These are phyloP conservation scores for Marcusenius ussheri DNA, from an alignment of 2,113 vertebrate species.

Conservation along the genomic window DNA sequence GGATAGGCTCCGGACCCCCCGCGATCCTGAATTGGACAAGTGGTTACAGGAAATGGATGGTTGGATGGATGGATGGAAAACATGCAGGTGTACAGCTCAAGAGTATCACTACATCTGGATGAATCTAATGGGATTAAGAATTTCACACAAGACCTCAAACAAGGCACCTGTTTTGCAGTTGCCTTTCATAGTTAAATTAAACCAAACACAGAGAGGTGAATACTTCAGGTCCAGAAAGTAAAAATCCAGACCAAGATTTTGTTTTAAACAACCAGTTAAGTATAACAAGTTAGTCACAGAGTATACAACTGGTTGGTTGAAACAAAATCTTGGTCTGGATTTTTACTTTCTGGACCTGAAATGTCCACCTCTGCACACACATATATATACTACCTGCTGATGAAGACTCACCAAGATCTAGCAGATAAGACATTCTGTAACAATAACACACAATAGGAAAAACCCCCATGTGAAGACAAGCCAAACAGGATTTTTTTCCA, in stretches of 20 bases:
- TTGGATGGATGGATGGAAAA: background rate
- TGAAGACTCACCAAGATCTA: background rate
- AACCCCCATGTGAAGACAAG: background rate
- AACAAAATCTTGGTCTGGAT: background rate
- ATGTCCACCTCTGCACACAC: background rate
- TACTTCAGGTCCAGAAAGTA: background rate
- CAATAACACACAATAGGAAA: background rate
- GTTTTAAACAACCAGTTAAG: background rate
- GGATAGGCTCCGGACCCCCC: no score
- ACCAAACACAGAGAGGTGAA: background rate
- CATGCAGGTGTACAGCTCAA: background rate
- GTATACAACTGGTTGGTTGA: background rate
- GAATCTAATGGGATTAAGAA: background rate
- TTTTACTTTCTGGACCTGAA: background rate
- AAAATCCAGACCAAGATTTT: background rate
- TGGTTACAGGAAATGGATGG: no score
- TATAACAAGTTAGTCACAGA: background rate
- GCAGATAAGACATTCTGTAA: background rate
- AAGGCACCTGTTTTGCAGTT: background rate
- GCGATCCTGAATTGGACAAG: no score
- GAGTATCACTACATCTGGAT: background rate
- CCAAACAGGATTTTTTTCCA: background rate
- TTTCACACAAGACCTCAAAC: background rate
- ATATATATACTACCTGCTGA: background rate
- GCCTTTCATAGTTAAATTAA: background rate